phyloP scores from a whole-genome alignment of 1,140 invertebrate species.

The Lordiphosa clarofinis region DNA sequence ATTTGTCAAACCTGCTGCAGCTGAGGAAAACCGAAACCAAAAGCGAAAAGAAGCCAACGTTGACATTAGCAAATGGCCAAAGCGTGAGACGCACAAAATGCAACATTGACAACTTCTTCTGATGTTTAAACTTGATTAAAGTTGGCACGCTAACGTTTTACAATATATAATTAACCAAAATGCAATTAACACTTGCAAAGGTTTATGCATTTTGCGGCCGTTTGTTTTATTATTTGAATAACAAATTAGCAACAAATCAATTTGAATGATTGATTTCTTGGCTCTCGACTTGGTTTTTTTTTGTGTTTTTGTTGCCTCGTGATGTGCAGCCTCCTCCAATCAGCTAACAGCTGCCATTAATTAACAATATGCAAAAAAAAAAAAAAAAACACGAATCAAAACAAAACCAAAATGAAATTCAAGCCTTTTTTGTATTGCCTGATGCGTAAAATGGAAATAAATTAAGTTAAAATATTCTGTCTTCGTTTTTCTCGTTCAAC shows the following conservation, averaged over 20 bases:
- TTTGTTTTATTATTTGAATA: constrained; percentile 58
- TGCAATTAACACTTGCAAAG: constrained; percentile 64
- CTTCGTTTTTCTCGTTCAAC: constrained; percentile 59
- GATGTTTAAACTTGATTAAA: constrained; percentile 53
- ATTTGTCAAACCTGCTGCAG: constrained; percentile 56
- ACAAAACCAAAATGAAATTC: constrained; percentile 19
- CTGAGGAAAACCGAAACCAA: constrained; percentile 47
- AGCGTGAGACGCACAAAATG: constrained; percentile 38
- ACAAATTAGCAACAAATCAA: constrained; percentile 73
- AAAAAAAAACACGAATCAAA: constrained; percentile 12
- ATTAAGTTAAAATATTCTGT: constrained; percentile 75
- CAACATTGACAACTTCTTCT: constrained; percentile 26
- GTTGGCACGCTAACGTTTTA: constrained; percentile 40
- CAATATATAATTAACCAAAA: constrained; percentile 67
- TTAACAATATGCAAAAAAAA: constrained; percentile 66
- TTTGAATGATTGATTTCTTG: constrained; percentile 75
- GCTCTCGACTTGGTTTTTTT: constrained; percentile 30
- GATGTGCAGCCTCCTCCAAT: constrained; percentile 38
- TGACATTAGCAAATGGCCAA: constrained; percentile 61
- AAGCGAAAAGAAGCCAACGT: constrained; percentile 34
- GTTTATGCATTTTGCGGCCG: constrained; percentile 51
- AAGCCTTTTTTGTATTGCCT: constrained; percentile 35
- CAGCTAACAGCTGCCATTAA: constrained; percentile 56
- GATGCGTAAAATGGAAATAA: constrained; percentile 65
- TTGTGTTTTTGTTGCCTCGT: constrained; percentile 38